A percentile compares a stretch with the other conserved stretches of the same genome.
These are phyloP conservation scores for Arion vulgaris DNA, from an alignment of 1,140 invertebrate species.

Conservation along the genomic window DNA sequence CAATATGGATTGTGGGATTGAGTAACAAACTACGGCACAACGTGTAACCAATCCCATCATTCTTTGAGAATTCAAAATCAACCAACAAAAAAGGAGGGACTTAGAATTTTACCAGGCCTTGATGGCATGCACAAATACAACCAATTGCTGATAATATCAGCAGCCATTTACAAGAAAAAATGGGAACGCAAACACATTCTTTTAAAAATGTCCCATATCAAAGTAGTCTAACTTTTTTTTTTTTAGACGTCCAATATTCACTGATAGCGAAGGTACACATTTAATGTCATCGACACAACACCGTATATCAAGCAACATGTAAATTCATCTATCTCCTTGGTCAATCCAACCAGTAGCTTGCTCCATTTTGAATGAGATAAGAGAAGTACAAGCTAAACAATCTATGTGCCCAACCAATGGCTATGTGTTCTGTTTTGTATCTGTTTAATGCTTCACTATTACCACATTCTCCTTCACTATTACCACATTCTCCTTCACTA, in stretches of 20 bases:
- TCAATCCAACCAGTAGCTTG: not conserved
- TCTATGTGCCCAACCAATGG: not conserved
- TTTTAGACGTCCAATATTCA: not conserved
- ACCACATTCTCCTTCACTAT: not conserved
- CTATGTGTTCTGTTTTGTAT: not conserved
- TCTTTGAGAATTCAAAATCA: conserved; percentile 4
- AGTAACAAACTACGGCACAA: not conserved
- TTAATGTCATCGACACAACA: not conserved
- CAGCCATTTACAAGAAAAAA: not conserved
- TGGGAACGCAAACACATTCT: not conserved
- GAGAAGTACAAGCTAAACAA: not conserved
- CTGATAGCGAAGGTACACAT: not conserved
- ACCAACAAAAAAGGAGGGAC: conserved; percentile 9
- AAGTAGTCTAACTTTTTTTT: not conserved
- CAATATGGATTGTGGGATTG: not conserved
- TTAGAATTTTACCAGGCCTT: not conserved
- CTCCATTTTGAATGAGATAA: not conserved
- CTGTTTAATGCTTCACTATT: not conserved
- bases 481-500: too few relatives aligned
- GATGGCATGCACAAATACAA: not conserved
- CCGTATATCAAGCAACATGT: not conserved
- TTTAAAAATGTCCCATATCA: not conserved
- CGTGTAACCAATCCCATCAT: conserved; percentile 1
- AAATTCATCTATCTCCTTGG: not conserved
- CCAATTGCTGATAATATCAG: not conserved